Percentiles rank a stretch among this genome's conserved stretches.
These are phyloP conservation scores for Matsumyia berberina DNA, from an alignment of 2,888 invertebrate species.

Conservation along the genomic window DNA sequence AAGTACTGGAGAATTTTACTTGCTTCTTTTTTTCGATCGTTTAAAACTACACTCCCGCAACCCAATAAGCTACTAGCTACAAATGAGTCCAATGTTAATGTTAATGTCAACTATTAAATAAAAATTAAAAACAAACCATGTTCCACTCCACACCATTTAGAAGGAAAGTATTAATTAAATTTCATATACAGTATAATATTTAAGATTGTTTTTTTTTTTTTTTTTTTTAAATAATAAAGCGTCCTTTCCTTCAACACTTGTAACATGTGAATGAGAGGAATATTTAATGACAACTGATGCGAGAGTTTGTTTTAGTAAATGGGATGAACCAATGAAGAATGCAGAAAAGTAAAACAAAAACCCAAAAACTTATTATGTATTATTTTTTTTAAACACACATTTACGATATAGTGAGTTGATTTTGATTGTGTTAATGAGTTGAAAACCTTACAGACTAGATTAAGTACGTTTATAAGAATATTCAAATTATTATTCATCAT, in stretches of 20 bases:
- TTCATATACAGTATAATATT: slow-evolving; percentile 18
- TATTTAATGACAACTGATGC: slow-evolving; percentile 21
- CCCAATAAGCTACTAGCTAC: background rate
- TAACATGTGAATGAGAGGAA: slow-evolving; percentile 31
- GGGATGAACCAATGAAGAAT: slow-evolving; percentile 45
- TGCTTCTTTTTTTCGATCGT: too few relatives aligned
- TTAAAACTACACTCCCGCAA: background rate
- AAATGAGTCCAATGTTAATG: background rate
- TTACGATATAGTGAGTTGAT: slow-evolving; percentile 38
- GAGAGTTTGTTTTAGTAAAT: slow-evolving; percentile 6
- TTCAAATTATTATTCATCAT: slow-evolving; percentile 41
- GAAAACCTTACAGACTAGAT: slow-evolving; percentile 71
- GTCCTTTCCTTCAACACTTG: slow-evolving; percentile 51
- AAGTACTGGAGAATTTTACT: too few relatives aligned
- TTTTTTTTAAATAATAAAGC: slow-evolving; percentile 30
- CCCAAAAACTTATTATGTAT: slow-evolving; percentile 35
- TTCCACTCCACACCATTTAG: slow-evolving; percentile 13
- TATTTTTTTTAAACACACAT: slow-evolving; percentile 45
- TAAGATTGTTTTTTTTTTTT: slow-evolving; percentile 2
- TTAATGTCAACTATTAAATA: background rate
- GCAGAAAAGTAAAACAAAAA: slow-evolving; percentile 33
- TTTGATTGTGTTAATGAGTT: slow-evolving; percentile 53
- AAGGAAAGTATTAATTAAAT: slow-evolving; percentile 15
- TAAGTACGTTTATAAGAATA: slow-evolving; percentile 60
- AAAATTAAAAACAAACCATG: background rate